Evolutionary conservation across 2,888 invertebrate genomes (phyloP).

Genomic region (Drosophila robusta): DNA sequence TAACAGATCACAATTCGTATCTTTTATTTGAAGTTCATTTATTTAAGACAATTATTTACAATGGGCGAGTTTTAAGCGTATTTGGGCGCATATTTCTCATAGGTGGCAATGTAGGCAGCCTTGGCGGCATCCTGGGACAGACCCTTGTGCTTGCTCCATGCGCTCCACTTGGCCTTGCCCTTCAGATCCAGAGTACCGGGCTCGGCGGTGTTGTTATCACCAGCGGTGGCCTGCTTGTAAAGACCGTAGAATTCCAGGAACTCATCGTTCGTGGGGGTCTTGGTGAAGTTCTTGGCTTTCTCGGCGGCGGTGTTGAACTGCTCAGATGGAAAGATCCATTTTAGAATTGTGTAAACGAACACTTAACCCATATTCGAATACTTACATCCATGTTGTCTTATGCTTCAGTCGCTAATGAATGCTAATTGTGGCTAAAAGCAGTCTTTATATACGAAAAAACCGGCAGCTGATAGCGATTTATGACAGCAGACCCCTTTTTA

Average conservation of each 20-base stretch:
- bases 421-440: conserved; percentile 3
- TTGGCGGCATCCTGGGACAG: conserved; percentile 91
- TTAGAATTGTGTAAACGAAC: background rate
- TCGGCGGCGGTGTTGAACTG: conserved; percentile 91
- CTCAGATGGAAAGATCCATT: background rate
- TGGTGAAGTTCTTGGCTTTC: conserved; percentile 90
- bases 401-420: conserved; percentile 45
- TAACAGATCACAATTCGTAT: background rate
- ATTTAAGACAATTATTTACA: conserved; percentile 6
- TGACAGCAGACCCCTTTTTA: conserved; percentile 20
- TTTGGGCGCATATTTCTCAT: conserved; percentile 86
- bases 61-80: conserved; percentile 83
- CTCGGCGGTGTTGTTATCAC: conserved; percentile 92
- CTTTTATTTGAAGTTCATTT: conserved; percentile 24
- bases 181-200: conserved; percentile 95
- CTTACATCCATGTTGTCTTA: conserved; percentile 67
- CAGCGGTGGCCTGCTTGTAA: conserved; percentile 93
- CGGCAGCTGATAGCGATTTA: conserved; percentile 44
- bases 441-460: conserved; percentile 42
- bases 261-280: conserved; percentile 92
- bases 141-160: conserved; percentile 95
- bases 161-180: conserved; percentile 97
- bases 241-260: conserved; percentile 93
- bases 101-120: conserved; percentile 91
- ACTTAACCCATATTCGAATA: conserved; percentile 13